A percentile compares a stretch with the other conserved stretches of the same genome.
Evolutionary conservation across 2,113 vertebrate species (phyloP).

Genomic region (Hippoglossus stenolepis): DNA sequence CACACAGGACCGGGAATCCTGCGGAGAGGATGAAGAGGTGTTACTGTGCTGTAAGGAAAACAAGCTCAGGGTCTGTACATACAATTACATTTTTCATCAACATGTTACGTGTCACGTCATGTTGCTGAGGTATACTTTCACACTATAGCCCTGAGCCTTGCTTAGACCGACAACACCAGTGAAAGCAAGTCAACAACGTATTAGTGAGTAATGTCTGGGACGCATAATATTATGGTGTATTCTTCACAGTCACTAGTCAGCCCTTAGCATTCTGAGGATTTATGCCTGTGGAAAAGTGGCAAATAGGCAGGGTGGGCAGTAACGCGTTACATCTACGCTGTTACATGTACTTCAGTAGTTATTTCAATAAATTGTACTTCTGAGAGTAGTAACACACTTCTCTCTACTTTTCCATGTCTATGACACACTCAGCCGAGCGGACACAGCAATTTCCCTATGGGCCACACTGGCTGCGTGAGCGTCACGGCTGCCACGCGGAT

Average conservation of each 20-base stretch:
- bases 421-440: too few relatives aligned
- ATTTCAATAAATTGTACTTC: too few relatives aligned
- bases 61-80: conserved; percentile 1
- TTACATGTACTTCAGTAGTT: not conserved
- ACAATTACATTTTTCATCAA: conserved; percentile 22
- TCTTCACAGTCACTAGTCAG: conserved; percentile 27
- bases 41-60: conserved; percentile 6
- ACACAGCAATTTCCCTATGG: too few relatives aligned
- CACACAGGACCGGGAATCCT: conserved; percentile 86
- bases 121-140: conserved; percentile 37
- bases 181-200: conserved; percentile 30
- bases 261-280: conserved; percentile 3
- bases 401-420: too few relatives aligned
- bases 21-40: conserved; percentile 21
- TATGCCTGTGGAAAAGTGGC: too few relatives aligned
- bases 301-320: too few relatives aligned
- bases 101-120: conserved; percentile 6
- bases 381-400: too few relatives aligned
- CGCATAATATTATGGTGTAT: conserved; percentile 51
- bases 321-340: too few relatives aligned
- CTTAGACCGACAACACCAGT: conserved; percentile 53
- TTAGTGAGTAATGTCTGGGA: conserved; percentile 52
- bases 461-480: too few relatives aligned
- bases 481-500: too few relatives aligned
- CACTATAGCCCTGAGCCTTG: conserved; percentile 35